Conservation (phyloP, 1,140 invertebrate species). For the Sarcophaga bullata region DNA sequence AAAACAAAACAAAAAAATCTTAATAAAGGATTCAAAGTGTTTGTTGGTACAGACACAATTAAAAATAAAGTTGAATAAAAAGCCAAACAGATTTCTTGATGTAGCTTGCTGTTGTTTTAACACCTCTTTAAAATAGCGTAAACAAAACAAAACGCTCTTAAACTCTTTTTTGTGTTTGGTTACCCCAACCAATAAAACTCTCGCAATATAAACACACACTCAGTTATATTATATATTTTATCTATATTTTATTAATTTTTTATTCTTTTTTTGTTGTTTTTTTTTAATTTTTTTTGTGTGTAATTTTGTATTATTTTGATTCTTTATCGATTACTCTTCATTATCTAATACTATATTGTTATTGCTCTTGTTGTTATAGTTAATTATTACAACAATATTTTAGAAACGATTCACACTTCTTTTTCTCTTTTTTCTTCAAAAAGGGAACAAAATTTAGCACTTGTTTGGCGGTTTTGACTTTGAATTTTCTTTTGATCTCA, state of each 20-base stretch:
- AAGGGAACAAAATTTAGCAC: conserved; percentile 7
- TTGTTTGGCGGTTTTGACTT: conserved; percentile 30
- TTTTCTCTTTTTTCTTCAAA: background rate
- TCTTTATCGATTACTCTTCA: background rate
- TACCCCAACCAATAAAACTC: background rate
- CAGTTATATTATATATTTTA: background rate
- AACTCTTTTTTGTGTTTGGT: background rate
- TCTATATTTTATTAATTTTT: background rate
- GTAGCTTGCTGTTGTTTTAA: background rate
- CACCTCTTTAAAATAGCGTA: background rate
- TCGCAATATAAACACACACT: background rate
- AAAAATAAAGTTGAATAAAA: background rate
- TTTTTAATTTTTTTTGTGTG: background rate
- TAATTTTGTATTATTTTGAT: too few relatives aligned
- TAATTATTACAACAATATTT: background rate
- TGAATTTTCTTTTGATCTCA: conserved; percentile 22
- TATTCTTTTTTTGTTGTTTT: background rate
- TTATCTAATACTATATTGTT: background rate
- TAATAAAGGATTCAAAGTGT: background rate
- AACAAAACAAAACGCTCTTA: background rate
- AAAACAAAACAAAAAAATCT: too few relatives aligned
- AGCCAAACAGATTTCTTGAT: background rate
- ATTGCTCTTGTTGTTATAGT: background rate
- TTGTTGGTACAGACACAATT: background rate
- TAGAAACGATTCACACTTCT: conserved; percentile 20